Base-by-base conservation (phyloP, 2,888 invertebrate genomes). In the Melipona bicolor region DNA sequence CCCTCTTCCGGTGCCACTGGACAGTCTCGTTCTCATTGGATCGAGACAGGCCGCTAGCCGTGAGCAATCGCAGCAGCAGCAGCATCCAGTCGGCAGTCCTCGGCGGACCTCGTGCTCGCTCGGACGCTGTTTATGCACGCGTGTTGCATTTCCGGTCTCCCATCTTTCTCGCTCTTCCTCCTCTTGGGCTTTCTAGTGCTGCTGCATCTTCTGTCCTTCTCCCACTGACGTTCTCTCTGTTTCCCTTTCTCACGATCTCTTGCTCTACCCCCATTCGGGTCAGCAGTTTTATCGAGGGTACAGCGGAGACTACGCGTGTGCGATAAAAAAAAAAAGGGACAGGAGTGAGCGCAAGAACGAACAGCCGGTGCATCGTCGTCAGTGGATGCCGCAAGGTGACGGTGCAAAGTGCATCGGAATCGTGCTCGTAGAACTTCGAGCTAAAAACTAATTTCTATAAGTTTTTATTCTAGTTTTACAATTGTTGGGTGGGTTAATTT, bases 101-200 rank as follows among this genome's bases (percentile, higher is more conserved):
- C 92, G 92, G 91, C 81, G 88, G 82, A 81, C 83, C 81, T 91
- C 91, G 92, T 89, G 88, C 78, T 84, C 76, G 83, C 87, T 91
- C 91, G 92, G 87, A 85, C 88, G 80, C 62, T 86, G 67, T 76
- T 76, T 67, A 77, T 83, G 77, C 79, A 83, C 84, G 85, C 83
- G 86, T 77, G 71, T 78, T 88, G 86, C 84, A 83, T 80, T 82
- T 86, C 83, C 86, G 85, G 84, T 79, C 77, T 27, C 36, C 71
- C 67, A 24, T 79, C 56, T 67, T 61, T 13, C 73, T 82, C 49
- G 17, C 82, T 81, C 72, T 50, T 56, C 56, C 68, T 36, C 54
- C 54, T 64, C 19, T 62, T 61, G 71, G 15, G 17, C n/a, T 36
- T 36, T 61, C 43, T 56, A 32, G 54, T 61, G 36, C 59, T 24